A percentile compares a stretch with the other conserved stretches of the same genome.
Conservation (phyloP, 2,888 invertebrate genomes). For the Tetragonisca angustula region DNA sequence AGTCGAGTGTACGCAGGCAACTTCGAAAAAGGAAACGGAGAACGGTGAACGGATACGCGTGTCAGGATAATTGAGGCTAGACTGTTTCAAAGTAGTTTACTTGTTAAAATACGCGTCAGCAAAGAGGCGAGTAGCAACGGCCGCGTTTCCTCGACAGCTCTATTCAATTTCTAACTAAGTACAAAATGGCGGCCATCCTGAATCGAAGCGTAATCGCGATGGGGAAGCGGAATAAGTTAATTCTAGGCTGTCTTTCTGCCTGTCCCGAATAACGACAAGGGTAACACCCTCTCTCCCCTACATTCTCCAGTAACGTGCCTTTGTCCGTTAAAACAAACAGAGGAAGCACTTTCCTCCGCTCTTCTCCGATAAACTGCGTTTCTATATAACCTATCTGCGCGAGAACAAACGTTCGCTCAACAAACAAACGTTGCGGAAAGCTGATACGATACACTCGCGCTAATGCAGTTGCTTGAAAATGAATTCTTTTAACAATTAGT, state of each 20-base stretch:
- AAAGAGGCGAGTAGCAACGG: slow-evolving; percentile 61
- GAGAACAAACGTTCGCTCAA: slow-evolving; percentile 22
- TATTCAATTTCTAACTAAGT: slow-evolving; percentile 73
- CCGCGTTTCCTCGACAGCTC: slow-evolving; percentile 72
- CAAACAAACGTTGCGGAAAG: neutral
- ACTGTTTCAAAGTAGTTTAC: slow-evolving; percentile 40
- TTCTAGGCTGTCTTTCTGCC: slow-evolving; percentile 77
- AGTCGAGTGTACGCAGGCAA: neutral
- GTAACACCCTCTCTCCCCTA: slow-evolving; percentile 62
- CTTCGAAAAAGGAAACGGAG: slow-evolving; percentile 14
- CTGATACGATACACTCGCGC: neutral
- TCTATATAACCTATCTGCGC: neutral
- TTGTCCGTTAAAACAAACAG: slow-evolving; percentile 65
- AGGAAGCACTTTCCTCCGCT: slow-evolving; percentile 38
- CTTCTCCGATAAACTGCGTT: neutral
- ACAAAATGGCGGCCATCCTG: slow-evolving; percentile 68
- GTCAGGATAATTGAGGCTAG: slow-evolving; percentile 68
- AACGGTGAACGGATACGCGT: slow-evolving; percentile 71
- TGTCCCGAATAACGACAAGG: slow-evolving; percentile 63
- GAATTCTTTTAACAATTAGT: neutral
- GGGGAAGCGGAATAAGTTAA: slow-evolving; percentile 72
- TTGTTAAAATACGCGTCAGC: slow-evolving; percentile 31
- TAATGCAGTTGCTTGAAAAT: slow-evolving; percentile 2
- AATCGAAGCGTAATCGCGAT: slow-evolving; percentile 59
- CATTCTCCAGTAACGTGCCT: slow-evolving; percentile 25